These are phyloP conservation scores for Scalopus aquaticus DNA, from an alignment of 2,113 vertebrate genomes.

Conservation along the genomic window DNA sequence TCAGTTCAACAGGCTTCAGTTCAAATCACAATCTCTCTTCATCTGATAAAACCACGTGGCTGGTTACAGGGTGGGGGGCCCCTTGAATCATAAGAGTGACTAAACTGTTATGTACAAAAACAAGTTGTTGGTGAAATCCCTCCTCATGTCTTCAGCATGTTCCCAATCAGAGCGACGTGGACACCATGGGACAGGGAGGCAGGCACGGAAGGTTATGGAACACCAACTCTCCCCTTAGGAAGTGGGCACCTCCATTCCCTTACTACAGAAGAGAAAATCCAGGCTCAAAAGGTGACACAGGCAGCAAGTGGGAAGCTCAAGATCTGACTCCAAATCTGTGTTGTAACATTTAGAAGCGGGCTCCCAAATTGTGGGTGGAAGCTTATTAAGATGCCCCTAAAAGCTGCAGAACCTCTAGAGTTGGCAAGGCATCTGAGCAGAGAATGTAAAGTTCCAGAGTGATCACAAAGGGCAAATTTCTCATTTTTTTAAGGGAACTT, in stretches of 20 bases:
- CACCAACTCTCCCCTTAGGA: background rate
- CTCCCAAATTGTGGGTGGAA: background rate
- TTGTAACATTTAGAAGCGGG: background rate
- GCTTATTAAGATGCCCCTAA: background rate
- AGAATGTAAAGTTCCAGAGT: background rate
- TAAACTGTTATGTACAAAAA: slow-evolving; percentile 26
- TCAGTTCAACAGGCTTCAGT: background rate
- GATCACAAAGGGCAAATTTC: background rate
- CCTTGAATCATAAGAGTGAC: slow-evolving; percentile 30
- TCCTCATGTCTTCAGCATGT: background rate
- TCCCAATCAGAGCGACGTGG: background rate
- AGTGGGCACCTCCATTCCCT: background rate
- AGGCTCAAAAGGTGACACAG: background rate
- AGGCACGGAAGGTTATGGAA: background rate
- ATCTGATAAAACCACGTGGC: background rate
- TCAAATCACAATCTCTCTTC: background rate
- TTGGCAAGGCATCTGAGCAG: background rate
- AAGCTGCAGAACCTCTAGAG: background rate
- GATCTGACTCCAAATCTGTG: background rate
- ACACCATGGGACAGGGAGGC: background rate
- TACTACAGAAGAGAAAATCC: background rate
- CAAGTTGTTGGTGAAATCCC: background rate
- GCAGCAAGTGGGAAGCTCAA: background rate
- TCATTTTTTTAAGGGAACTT: background rate
- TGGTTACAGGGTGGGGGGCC: background rate